Base-by-base conservation (phyloP, 1,140 invertebrate species). In the Drosophila oshimai region DNA sequence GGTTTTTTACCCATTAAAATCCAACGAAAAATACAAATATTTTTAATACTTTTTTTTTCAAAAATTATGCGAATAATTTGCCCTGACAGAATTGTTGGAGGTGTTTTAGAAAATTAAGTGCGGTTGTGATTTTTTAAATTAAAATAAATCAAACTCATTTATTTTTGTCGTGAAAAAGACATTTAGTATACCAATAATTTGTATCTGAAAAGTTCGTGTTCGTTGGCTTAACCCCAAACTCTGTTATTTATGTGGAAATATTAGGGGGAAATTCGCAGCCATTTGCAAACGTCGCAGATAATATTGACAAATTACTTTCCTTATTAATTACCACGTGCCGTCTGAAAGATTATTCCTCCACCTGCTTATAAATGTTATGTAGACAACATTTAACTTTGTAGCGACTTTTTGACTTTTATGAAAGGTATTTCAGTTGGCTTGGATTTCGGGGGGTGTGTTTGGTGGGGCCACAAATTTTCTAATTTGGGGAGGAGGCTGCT, bases 221-320 rank as follows among this genome's bases (percentile, higher is more conserved):
- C 13, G 6, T 13, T n/a, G 12, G 39, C 20, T 41, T 3, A n/a
- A n/a, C n/a, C n/a, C 2, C 39, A 41, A 24, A 7, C 18, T 13
- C 1, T 22, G 41, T 26, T 44, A 44, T 44, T 44, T 26, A 26
- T 44, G 24, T 5, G 22, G 12, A 20, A 55, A 55, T 45, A 31
- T 28, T n/a, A 10, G 13, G 20, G 37, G 12, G 0, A 44, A 69
- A 53, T 74, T 57, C 22, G 61, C 36, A 42, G 64, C 51, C 47
- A 62, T 76, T 74, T 49, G 61, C 45, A 62, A 51, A 50, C 53
- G 51, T 47, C 58, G 50, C 73, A 50, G 72, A 77, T 75, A 75
- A 75, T 77, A 75, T 75, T 77, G 74, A 77, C 74, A 75, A 77
- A 77, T 75, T 51, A 70, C 72, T 70, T 58, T 46, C 28, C 72